phyloP scores from a whole-genome alignment of 2,797 vertebrate species.

The Bovichtus diacanthus region DNA sequence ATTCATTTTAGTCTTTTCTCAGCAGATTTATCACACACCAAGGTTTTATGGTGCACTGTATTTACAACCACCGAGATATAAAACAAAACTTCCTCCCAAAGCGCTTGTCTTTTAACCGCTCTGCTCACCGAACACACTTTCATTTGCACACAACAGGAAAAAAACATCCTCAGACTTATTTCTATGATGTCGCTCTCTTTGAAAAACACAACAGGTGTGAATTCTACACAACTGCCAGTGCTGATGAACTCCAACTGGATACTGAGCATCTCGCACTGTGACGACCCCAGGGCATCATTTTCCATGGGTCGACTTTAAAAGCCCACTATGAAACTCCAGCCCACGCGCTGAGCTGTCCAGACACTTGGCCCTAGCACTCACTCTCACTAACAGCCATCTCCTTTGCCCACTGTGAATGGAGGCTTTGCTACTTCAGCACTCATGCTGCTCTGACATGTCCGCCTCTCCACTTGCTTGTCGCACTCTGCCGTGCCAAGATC shows the following conservation, averaged over 20 bases:
- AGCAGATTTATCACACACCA: neutral
- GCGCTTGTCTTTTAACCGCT: constrained; percentile 9
- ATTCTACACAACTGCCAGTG: neutral
- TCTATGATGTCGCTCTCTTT: constrained; percentile 20
- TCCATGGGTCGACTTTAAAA: constrained; percentile 16
- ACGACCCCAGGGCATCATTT: neutral
- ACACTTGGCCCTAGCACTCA: constrained; percentile 18
- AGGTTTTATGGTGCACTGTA: constrained; percentile 21
- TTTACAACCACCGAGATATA: constrained; percentile 25
- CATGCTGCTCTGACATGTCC: constrained; percentile 6
- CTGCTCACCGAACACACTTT: neutral
- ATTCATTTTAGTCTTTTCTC: constrained; percentile 35
- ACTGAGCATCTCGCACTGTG: constrained; percentile 23
- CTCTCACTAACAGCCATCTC: constrained; percentile 48
- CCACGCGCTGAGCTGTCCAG: constrained; percentile 30
- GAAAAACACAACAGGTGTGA: constrained; percentile 6
- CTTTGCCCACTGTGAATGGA: constrained; percentile 20
- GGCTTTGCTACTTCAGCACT: constrained; percentile 31
- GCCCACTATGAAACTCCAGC: constrained; percentile 12
- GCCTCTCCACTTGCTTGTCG: neutral
- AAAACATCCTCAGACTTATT: constrained; percentile 15
- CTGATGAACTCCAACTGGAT: constrained; percentile 34
- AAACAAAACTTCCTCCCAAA: constrained; percentile 25
- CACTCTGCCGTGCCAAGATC: neutral
- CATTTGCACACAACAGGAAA: constrained; percentile 18